These are phyloP conservation scores for Pycnonotus jocosus DNA, from an alignment of 2,113 vertebrate genomes.

Conservation along the genomic window DNA sequence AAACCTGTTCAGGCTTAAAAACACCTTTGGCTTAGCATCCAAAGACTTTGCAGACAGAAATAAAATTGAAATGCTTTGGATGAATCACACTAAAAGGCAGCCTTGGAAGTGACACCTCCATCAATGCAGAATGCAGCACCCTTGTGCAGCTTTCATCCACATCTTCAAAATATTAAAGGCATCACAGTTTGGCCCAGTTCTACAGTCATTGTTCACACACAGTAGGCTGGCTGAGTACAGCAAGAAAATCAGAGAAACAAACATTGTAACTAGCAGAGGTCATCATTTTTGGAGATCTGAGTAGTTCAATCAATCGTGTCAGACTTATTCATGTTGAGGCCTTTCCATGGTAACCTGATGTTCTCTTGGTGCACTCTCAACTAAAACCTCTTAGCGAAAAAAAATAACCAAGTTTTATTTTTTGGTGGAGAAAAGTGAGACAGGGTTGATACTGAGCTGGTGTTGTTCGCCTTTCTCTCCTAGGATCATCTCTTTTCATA, in stretches of 20 bases:
- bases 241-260: background rate
- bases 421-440: background rate
- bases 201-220: background rate
- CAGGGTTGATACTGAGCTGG: background rate
- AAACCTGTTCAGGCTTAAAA: background rate
- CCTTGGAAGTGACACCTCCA: background rate
- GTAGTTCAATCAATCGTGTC: background rate
- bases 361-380: background rate
- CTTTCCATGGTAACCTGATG: background rate
- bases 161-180: background rate
- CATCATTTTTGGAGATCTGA: background rate
- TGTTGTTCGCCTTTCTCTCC: background rate
- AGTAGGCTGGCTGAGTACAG: background rate
- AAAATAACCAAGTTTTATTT: background rate
- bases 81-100: background rate
- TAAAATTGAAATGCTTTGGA: background rate
- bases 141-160: background rate
- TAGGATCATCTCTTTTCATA: background rate
- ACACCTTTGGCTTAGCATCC: background rate
- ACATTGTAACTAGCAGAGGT: background rate
- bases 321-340: background rate
- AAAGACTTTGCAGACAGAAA: background rate
- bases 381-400: background rate
- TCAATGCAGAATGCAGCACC: fast-evolving
- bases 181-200: background rate